Evolutionary conservation across 2,888 invertebrate genomes (phyloP).

Genomic region (Cephus rjabovi): DNA sequence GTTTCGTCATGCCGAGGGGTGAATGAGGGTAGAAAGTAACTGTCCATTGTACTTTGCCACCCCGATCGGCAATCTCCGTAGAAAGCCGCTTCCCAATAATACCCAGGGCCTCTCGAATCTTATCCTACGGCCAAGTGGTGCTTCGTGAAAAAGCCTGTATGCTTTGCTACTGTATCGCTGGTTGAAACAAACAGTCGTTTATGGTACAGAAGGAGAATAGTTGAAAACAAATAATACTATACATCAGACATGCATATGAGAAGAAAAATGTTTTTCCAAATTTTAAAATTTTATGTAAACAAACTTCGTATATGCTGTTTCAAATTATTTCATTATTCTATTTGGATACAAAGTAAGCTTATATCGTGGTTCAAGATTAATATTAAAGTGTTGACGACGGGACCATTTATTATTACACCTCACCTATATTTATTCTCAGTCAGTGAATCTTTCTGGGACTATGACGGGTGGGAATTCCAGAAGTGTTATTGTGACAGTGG

Average conservation of each 20-base stretch:
- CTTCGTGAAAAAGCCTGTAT: neutral
- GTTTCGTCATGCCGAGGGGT: neutral
- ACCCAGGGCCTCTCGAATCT: neutral
- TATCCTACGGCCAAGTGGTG: neutral
- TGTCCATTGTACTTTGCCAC: slow-evolving; percentile 1
- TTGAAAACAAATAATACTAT: too few species aligned
- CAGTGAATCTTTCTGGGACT: neutral
- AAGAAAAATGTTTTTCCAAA: neutral
- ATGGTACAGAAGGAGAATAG: neutral
- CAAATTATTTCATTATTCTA: neutral
- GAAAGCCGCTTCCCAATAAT: neutral
- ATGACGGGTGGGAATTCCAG: neutral
- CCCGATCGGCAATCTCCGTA: neutral
- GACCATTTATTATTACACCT: neutral
- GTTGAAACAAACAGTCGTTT: neutral
- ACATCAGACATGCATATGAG: neutral
- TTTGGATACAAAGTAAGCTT: neutral
- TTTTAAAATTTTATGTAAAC: neutral
- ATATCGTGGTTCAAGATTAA: neutral
- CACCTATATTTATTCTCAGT: neutral
- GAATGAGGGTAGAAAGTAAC: neutral
- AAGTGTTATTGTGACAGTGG: neutral
- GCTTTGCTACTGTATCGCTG: neutral
- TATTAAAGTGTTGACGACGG: neutral
- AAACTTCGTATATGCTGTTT: neutral